Percentiles rank a stretch among this genome's conserved stretches.
Conservation (phyloP, 2,888 invertebrate species). For the Anagyrus pseudococci region DNA sequence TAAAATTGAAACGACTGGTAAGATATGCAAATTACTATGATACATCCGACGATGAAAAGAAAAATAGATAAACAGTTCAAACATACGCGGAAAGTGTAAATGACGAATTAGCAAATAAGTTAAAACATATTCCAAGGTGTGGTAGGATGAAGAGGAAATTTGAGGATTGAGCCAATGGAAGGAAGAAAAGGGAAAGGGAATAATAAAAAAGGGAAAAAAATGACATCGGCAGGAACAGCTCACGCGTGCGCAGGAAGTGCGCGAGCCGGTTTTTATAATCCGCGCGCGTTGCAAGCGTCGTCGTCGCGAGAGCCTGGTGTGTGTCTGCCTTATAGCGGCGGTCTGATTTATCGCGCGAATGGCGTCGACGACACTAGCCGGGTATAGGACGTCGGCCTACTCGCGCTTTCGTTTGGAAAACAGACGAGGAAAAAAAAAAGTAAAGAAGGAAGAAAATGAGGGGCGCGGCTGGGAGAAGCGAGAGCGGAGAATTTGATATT, state of each 20-base stretch:
- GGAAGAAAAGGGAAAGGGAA: conserved; percentile 1
- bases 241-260: conserved; percentile 25
- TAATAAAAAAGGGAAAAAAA: conserved; percentile 11
- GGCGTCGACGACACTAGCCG: too few relatives aligned
- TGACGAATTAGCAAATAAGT: background rate
- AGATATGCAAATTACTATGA: too few relatives aligned
- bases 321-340: too few relatives aligned
- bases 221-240: conserved; percentile 1
- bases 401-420: conserved; percentile 20
- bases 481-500: too few relatives aligned
- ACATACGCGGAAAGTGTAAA: background rate
- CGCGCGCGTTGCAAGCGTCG: background rate
- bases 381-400: background rate
- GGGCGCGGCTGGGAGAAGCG: too few relatives aligned
- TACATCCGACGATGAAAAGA: too few relatives aligned
- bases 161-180: too few relatives aligned
- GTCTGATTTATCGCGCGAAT: conserved; percentile 20
- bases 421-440: too few relatives aligned
- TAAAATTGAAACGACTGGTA: too few relatives aligned
- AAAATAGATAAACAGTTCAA: too few relatives aligned
- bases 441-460: too few relatives aligned
- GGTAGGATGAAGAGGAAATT: background rate
- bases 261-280: conserved; percentile 24
- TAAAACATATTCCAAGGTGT: background rate
- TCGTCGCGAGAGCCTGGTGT: too few relatives aligned